These are phyloP conservation scores for Bradypodion ventrale DNA, from an alignment of 2,797 vertebrate genomes.

Conservation along the genomic window DNA sequence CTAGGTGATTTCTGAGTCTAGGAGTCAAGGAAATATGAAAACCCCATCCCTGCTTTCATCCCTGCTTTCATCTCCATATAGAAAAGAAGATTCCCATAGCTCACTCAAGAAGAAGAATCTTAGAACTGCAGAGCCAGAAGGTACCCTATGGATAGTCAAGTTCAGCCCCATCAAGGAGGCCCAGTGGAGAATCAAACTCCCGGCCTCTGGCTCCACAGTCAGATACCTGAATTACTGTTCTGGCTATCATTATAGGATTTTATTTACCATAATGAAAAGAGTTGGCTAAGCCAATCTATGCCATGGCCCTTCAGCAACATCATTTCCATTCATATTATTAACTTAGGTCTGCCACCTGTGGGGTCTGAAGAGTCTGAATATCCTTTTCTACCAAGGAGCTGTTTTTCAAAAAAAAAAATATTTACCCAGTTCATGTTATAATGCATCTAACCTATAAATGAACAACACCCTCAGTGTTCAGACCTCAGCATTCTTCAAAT, in stretches of 20 bases:
- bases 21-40: no score
- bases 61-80: no score
- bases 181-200: no score
- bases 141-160: no score
- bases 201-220: no score
- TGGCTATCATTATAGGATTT: slow-evolving; percentile 48
- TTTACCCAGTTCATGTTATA: slow-evolving; percentile 67
- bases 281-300: slow-evolving; percentile 73
- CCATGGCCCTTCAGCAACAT: slow-evolving; percentile 70
- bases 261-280: slow-evolving; percentile 61
- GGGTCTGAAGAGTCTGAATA: slow-evolving; percentile 82
- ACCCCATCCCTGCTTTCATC: neutral
- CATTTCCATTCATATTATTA: slow-evolving; percentile 75
- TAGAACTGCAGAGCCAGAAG: no score
- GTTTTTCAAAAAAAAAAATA: slow-evolving; percentile 70
- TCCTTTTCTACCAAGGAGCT: slow-evolving; percentile 55
- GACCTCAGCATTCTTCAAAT: slow-evolving; percentile 90
- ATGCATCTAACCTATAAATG: slow-evolving; percentile 74
- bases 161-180: no score
- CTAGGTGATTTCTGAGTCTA: neutral
- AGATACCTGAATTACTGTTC: slow-evolving; percentile 45
- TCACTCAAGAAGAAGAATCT: no score
- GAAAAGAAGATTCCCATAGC: no score
- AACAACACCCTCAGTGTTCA: slow-evolving; percentile 87
- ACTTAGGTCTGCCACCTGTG: slow-evolving; percentile 82